Evolutionary conservation across 2,888 invertebrate genomes (phyloP).

Genomic region (Suillia variegata): DNA sequence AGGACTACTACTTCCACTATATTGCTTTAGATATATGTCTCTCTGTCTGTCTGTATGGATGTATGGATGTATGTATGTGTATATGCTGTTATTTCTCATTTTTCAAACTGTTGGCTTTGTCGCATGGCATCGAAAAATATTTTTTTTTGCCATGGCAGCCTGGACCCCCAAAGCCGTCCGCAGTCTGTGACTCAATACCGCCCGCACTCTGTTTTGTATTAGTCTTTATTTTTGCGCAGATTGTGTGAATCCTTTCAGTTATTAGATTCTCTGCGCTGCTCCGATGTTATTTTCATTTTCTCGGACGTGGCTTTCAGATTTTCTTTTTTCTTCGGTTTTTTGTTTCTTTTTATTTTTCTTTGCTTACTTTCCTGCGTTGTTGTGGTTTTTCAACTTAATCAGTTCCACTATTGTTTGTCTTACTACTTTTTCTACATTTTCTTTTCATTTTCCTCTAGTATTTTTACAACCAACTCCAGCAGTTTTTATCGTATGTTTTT

Average conservation of each 20-base stretch:
- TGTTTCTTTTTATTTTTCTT: slow-evolving; percentile 48
- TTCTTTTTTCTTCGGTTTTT: slow-evolving; percentile 38
- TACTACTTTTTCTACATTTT: slow-evolving; percentile 33
- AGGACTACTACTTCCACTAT: too few relatives aligned
- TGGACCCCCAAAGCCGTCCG: too few relatives aligned
- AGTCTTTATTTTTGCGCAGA: neutral
- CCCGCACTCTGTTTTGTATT: neutral
- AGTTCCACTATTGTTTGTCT: slow-evolving; percentile 53
- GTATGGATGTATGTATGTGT: neutral
- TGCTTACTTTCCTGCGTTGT: slow-evolving; percentile 51
- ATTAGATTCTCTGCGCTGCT: slow-evolving; percentile 12
- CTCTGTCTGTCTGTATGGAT: too few relatives aligned
- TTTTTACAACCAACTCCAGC: slow-evolving; percentile 45
- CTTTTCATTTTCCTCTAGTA: slow-evolving; percentile 44
- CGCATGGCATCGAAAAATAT: too few relatives aligned
- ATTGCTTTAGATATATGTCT: too few relatives aligned
- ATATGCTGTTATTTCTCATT: too few relatives aligned
- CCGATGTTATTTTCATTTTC: too few relatives aligned
- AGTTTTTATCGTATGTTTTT: slow-evolving; percentile 44
- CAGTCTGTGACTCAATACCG: too few relatives aligned
- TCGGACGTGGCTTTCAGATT: neutral
- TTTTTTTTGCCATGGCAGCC: too few relatives aligned
- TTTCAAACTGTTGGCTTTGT: too few relatives aligned
- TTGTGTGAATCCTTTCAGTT: slow-evolving; percentile 28
- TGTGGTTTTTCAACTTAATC: slow-evolving; percentile 53